phyloP scores from a whole-genome alignment of 2,797 vertebrate genomes.

The Cynodonichthys magdalenae region DNA sequence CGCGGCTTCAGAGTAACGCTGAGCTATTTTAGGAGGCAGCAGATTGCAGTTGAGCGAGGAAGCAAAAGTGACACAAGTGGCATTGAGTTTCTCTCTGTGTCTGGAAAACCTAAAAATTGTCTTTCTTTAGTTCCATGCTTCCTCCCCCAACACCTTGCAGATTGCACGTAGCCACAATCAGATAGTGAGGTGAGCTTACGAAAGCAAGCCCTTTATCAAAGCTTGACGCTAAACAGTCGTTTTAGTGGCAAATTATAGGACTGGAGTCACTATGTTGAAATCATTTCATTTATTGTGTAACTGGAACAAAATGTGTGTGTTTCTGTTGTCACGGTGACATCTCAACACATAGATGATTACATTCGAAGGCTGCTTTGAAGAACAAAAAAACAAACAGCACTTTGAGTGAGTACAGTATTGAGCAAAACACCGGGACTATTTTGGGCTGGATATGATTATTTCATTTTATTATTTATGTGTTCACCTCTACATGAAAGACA shows the following conservation, averaged over 20 bases:
- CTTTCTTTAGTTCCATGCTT: conserved; percentile 58
- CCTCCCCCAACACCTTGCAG: conserved; percentile 53
- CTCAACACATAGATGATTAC: conserved; percentile 21
- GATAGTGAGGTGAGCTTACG: conserved; percentile 45
- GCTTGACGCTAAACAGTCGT: conserved; percentile 26
- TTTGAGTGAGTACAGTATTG: conserved; percentile 27
- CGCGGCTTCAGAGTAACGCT: conserved; percentile 62
- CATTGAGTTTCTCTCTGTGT: conserved; percentile 57
- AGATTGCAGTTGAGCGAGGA: conserved; percentile 60
- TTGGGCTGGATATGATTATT: conserved; percentile 71
- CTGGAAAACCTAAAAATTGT: conserved; percentile 62
- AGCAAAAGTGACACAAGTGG: conserved; percentile 66
- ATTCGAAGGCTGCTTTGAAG: conserved; percentile 40
- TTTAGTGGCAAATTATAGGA: conserved; percentile 13
- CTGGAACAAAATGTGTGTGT: conserved; percentile 12
- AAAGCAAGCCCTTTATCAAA: conserved; percentile 43
- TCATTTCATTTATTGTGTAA: conserved; percentile 13
- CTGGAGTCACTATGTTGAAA: conserved; percentile 1
- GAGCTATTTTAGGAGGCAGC: conserved; percentile 75
- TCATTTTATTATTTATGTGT: conserved; percentile 77
- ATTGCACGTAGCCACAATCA: conserved; percentile 55
- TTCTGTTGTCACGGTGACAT: conserved; percentile 17
- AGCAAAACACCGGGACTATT: conserved; percentile 54
- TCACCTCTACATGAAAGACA: conserved; percentile 77
- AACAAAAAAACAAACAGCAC: conserved; percentile 17